phyloP scores from a whole-genome alignment of 2,888 invertebrate genomes.

The Synergus itoensis region DNA sequence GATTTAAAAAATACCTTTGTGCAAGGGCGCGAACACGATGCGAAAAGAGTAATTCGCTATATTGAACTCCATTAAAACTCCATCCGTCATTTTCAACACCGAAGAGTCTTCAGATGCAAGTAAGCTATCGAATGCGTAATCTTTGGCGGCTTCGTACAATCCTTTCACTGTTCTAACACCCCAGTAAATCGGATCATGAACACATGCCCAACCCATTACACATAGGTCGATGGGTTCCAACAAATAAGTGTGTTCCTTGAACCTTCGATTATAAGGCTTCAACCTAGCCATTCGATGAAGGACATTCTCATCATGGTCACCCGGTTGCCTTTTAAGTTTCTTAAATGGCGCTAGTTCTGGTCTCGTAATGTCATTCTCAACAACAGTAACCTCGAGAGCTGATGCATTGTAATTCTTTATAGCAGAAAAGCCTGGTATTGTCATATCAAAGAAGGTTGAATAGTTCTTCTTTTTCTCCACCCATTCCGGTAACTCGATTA shows the following conservation, averaged over 20 bases:
- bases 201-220: constrained; percentile 73
- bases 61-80: constrained; percentile 66
- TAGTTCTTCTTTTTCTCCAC: constrained; percentile 52
- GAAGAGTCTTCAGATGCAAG: constrained; percentile 66
- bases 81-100: constrained; percentile 62
- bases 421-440: constrained; percentile 61
- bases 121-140: constrained; percentile 66
- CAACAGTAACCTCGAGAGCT: constrained; percentile 65
- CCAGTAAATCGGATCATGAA: constrained; percentile 72
- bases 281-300: constrained; percentile 24
- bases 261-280: constrained; percentile 63
- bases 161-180: constrained; percentile 66
- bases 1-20: constrained; percentile 55
- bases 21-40: constrained; percentile 69
- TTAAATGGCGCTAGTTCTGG: constrained; percentile 65
- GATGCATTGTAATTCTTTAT: constrained; percentile 67
- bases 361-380: constrained; percentile 68
- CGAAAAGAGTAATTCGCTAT: constrained; percentile 72
- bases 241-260: constrained; percentile 60
- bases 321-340: constrained; percentile 44
- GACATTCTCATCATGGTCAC: not conserved
- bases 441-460: constrained; percentile 53
- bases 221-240: constrained; percentile 70
- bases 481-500: constrained; percentile 69
- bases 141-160: constrained; percentile 67